Percentiles rank a stretch among this genome's conserved stretches.
Conservation (phyloP, 2,797 vertebrate genomes). For the Odontamblyopus rebecca region DNA sequence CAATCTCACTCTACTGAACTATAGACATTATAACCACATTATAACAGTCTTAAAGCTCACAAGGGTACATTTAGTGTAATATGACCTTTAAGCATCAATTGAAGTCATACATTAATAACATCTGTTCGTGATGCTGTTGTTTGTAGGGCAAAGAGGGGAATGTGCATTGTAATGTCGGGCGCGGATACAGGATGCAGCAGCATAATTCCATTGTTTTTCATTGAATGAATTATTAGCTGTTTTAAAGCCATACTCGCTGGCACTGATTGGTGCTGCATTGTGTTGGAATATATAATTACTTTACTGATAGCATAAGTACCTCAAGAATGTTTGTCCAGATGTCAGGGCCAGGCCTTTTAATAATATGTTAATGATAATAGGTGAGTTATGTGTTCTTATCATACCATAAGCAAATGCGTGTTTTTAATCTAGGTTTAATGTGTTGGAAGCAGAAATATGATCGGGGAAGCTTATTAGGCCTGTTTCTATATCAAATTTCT, state of each 20-base stretch:
- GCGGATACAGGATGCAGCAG: conserved; percentile 64
- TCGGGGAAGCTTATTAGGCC: too few relatives aligned
- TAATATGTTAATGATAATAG: too few relatives aligned
- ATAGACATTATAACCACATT: too few relatives aligned
- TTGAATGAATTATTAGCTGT: conserved; percentile 57
- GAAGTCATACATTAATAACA: neutral
- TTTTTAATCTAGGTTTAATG: neutral
- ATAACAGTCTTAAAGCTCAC: too few relatives aligned
- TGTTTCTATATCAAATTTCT: too few relatives aligned
- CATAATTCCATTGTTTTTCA: conserved; percentile 59
- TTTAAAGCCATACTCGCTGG: conserved; percentile 45
- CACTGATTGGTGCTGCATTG: conserved; percentile 41
- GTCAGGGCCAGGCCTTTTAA: conserved; percentile 4
- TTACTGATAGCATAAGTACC: conserved; percentile 36
- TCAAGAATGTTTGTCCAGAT: conserved; percentile 37
- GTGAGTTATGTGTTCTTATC: too few relatives aligned
- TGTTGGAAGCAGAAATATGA: neutral
- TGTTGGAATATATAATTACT: conserved; percentile 29
- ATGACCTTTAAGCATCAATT: neutral
- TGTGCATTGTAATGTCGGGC: conserved; percentile 47
- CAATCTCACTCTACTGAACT: too few relatives aligned
- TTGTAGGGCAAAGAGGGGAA: conserved; percentile 12
- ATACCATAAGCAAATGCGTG: neutral
- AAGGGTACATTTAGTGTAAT: too few relatives aligned
- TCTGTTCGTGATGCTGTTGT: neutral